Percentiles rank a stretch among this genome's conserved stretches.
Conservation (phyloP, 1,140 invertebrate species). For the Megalopta genalis region DNA sequence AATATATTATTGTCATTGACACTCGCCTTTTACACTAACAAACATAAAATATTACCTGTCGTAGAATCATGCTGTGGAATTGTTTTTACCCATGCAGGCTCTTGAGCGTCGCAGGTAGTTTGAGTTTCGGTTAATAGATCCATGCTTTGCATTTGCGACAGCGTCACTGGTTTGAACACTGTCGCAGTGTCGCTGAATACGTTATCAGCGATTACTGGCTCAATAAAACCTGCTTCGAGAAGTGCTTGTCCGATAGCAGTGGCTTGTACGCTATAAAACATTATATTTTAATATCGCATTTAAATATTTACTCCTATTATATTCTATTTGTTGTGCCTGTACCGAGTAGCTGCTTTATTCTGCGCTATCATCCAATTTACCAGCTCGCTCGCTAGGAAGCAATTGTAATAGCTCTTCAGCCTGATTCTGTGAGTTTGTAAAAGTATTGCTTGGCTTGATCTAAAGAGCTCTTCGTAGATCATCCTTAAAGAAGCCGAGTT, state of each 20-base stretch:
- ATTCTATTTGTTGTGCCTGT: constrained; percentile 13
- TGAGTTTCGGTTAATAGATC: constrained; percentile 73
- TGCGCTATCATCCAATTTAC: constrained; percentile 89
- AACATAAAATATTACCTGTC: constrained; percentile 73
- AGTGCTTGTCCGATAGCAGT: constrained; percentile 90
- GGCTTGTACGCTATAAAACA: constrained; percentile 86
- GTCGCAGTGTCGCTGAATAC: constrained; percentile 80
- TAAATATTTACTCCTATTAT: not conserved
- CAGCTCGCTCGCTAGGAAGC: constrained; percentile 86
- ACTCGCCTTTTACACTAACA: not conserved
- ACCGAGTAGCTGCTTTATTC: constrained; percentile 83
- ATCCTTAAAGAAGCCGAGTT: constrained; percentile 87
- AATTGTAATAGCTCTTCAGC: constrained; percentile 84
- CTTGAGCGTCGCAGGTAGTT: constrained; percentile 80
- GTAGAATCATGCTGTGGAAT: constrained; percentile 83
- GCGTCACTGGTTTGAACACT: constrained; percentile 80
- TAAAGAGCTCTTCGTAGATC: constrained; percentile 87
- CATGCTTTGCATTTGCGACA: constrained; percentile 76
- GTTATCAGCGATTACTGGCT: constrained; percentile 83
- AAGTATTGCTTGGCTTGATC: constrained; percentile 82
- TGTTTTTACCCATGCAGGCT: constrained; percentile 87
- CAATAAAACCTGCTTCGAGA: constrained; percentile 88
- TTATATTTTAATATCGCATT: constrained; percentile 1
- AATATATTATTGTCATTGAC: constrained; percentile 34
- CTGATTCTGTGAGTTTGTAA: constrained; percentile 85